Percentiles rank a stretch among this genome's conserved stretches.
These are phyloP conservation scores for Arenaria interpres DNA, from an alignment of 2,113 vertebrate species.

Conservation along the genomic window DNA sequence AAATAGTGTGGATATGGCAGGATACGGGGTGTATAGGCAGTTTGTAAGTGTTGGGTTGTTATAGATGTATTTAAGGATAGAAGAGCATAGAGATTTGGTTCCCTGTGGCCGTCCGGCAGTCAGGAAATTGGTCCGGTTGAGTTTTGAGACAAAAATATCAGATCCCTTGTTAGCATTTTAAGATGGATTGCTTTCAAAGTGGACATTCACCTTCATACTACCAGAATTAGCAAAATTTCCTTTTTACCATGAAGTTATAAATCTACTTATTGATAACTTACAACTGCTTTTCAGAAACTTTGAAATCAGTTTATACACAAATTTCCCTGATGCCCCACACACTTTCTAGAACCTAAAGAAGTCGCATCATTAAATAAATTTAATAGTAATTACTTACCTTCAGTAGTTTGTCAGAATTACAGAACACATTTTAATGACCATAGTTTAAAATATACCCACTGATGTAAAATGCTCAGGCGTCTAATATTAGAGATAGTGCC, in stretches of 20 bases:
- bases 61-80: accelerated
- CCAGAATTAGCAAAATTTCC: neutral
- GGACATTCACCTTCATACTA: neutral
- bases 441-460: neutral
- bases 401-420: neutral
- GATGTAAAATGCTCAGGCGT: neutral
- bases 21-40: accelerated
- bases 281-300: neutral
- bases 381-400: neutral
- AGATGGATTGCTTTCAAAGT: neutral
- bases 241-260: neutral
- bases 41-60: too few relatives aligned
- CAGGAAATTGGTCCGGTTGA: neutral
- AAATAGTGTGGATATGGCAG: accelerated
- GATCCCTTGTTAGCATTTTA: neutral
- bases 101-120: neutral
- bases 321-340: neutral
- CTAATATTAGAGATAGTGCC: neutral
- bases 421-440: neutral
- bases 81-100: accelerated
- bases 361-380: neutral
- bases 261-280: neutral
- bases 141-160: neutral
- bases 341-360: neutral
- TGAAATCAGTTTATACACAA: neutral